Percentiles rank a stretch among this genome's conserved stretches.
Conservation (phyloP, 2,797 vertebrate genomes). For the Geotrypetes seraphini region DNA sequence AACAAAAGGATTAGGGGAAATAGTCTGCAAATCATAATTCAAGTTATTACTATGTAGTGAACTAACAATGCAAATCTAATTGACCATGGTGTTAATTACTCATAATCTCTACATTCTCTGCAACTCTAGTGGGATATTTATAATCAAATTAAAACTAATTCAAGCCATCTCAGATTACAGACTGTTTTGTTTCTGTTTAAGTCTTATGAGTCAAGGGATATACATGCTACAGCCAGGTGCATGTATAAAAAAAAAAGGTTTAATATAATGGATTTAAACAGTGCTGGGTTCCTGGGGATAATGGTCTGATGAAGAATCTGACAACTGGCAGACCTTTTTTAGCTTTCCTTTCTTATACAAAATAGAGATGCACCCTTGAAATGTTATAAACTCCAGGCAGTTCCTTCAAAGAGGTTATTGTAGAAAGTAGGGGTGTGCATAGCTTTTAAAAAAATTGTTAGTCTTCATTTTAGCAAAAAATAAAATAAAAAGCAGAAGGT, state of each 20-base stretch:
- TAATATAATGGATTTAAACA: neutral
- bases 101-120: conserved; percentile 33
- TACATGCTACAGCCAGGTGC: conserved; percentile 5
- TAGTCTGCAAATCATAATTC: conserved; percentile 37
- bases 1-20: conserved; percentile 30
- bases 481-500: no score
- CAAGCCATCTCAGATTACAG: conserved; percentile 25
- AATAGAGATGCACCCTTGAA: neutral
- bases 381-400: neutral
- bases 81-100: conserved; percentile 45
- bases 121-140: conserved; percentile 35
- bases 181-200: conserved; percentile 31
- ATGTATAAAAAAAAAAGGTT: neutral
- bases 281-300: neutral
- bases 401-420: no score
- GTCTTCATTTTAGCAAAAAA: no score
- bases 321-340: neutral
- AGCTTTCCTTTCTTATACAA: neutral
- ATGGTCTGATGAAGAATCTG: neutral
- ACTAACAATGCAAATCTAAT: conserved; percentile 39
- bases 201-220: conserved; percentile 19
- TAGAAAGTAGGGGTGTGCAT: no score
- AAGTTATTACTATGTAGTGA: conserved; percentile 33
- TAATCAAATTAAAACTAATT: conserved; percentile 43
- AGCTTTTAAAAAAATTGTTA: no score